Base-by-base conservation (phyloP, 1,140 invertebrate species). In the Rhagoletis zephyria region DNA sequence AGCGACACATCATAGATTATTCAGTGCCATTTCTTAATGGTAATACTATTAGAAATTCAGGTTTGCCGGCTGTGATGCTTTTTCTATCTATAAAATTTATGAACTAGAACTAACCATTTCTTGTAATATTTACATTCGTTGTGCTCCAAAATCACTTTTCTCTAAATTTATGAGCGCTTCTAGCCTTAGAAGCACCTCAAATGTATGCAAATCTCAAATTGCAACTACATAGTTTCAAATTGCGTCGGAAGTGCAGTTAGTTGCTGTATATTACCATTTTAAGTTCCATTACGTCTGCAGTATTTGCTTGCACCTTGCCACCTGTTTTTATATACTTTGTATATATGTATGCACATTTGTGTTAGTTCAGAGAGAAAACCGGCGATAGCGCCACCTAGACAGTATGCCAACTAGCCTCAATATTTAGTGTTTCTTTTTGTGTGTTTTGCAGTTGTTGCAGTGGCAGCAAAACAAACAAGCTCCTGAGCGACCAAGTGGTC, bases 381-480 rank as follows among this genome's bases (percentile, higher is more conserved):
- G 51, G 48, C 56, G 74, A 81, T 81, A 81, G 45, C 48, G 74
- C 48, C 74, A 81, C 74, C 74, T 81, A 81, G 56, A 81, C 74
- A 81, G 16, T 56, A 3, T 56, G 42, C 48, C 16, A 81, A 81
- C 48, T 6, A 30, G 74, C 48, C 48, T 6, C 4, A 42, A 30
- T 81, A 19, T 74, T 56, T 48, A 16, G 74, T 56, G 74, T 56
- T n/a, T 51, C n/a, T 81, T 56, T 30, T 81, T 45, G 70, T 40
- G 30, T 67, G 3, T 67, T 40, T 40, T 67, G 40, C 19, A 7
- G 30, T 67, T 19, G 19, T 30, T 30, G 19, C 40, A 40, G 19
- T 16, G 42, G 14, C 42, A 74, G 40, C 67, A 74, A 74, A 74
- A 48, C 42, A 74, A 65, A 65, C 19, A 65, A 74, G 10, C 67